Conservation (phyloP, 2,113 vertebrate species). For the Ibidorhyncha struthersii region DNA sequence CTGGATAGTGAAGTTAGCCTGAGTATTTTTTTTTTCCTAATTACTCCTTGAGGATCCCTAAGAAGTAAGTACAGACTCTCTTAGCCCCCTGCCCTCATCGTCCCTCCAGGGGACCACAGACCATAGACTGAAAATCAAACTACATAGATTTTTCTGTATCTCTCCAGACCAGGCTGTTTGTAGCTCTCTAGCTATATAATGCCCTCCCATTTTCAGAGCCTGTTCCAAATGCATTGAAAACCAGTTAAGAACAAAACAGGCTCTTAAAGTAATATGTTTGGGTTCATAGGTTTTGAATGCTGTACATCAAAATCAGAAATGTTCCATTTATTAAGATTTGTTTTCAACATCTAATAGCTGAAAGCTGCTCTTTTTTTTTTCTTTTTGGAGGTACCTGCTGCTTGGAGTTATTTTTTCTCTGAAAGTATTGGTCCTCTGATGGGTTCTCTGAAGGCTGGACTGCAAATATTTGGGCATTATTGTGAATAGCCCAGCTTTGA, state of each 20-base stretch:
- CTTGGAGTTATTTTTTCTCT: neutral
- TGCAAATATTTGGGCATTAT: neutral
- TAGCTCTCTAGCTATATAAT: neutral
- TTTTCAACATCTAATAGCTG: neutral
- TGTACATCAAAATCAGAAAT: constrained; percentile 9
- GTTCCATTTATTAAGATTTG: neutral
- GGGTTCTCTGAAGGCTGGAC: neutral
- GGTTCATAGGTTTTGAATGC: neutral
- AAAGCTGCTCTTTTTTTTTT: neutral
- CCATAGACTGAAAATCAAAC: neutral
- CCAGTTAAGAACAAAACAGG: constrained; percentile 24
- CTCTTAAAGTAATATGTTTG: neutral
- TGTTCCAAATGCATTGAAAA: constrained; percentile 24
- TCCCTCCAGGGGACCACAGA: neutral
- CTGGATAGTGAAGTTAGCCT: neutral
- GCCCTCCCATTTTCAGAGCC: neutral
- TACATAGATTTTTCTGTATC: neutral
- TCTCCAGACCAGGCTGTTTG: neutral
- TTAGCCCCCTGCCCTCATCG: neutral
- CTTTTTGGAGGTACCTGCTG: neutral
- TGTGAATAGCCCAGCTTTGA: neutral
- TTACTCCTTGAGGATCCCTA: neutral
- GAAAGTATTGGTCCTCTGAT: neutral
- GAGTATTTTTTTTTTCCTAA: neutral
- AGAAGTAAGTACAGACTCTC: neutral